phyloP scores from a whole-genome alignment of 1,140 invertebrate genomes.

The Leptinotarsa undecemlineata region DNA sequence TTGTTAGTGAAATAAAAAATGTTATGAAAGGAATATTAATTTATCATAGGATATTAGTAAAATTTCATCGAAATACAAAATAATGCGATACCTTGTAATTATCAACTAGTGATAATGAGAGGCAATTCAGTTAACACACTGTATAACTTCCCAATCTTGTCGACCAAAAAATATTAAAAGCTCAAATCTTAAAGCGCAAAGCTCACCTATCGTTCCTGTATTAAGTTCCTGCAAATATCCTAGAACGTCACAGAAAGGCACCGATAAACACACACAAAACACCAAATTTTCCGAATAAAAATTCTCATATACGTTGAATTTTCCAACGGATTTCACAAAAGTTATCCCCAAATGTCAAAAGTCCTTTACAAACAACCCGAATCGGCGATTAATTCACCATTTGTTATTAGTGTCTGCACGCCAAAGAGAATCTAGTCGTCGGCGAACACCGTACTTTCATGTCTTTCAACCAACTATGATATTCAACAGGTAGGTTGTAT shows the following conservation, averaged over 20 bases:
- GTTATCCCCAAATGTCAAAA: not conserved
- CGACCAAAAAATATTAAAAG: no score
- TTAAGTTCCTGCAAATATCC: not conserved
- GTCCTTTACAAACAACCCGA: not conserved
- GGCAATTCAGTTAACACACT: no score
- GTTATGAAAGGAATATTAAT: no score
- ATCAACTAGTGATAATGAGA: no score
- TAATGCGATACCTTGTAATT: no score
- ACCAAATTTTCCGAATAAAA: not conserved
- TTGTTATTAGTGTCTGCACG: conserved; percentile 13
- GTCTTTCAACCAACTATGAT: conserved; percentile 24
- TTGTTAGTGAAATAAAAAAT: no score
- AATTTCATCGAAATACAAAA: no score
- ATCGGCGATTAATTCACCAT: conserved; percentile 7
- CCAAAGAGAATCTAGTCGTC: conserved; percentile 7
- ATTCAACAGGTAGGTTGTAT: conserved; percentile 27
- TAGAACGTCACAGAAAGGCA: conserved; percentile 10
- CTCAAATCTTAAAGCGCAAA: not conserved
- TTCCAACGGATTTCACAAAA: not conserved
- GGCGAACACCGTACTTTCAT: conserved; percentile 17
- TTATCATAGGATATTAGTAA: no score
- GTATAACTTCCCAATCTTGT: no score
- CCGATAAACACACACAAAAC: conserved; percentile 10
- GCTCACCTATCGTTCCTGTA: not conserved
- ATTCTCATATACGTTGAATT: not conserved